Conservation (phyloP, 1,140 invertebrate genomes). For the Araneus ventricosus region DNA sequence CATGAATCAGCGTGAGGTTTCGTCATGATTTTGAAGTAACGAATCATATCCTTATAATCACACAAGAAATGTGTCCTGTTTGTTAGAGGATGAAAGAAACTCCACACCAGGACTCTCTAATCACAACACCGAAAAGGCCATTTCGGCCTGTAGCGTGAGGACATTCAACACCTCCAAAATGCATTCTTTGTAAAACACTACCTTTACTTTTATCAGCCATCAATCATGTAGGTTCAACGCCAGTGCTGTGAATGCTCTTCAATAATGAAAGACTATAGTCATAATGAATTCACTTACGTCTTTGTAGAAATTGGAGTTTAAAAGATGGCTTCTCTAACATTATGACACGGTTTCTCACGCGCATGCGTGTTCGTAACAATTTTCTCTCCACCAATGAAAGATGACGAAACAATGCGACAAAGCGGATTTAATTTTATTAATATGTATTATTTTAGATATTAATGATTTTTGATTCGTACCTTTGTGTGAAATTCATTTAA, state of each 20-base stretch:
- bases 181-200: not conserved
- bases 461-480: too few relatives aligned
- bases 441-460: too few relatives aligned
- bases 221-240: not conserved
- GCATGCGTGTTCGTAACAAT: not conserved
- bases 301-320: not conserved
- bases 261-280: not conserved
- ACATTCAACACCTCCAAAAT: not conserved
- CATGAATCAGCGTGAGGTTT: conserved; percentile 15
- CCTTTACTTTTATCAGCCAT: not conserved
- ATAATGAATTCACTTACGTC: not conserved
- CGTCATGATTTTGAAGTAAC: not conserved
- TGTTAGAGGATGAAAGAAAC: not conserved
- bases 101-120: not conserved
- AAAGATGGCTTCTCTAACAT: not conserved
- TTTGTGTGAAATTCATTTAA: too few relatives aligned
- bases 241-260: not conserved
- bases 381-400: not conserved
- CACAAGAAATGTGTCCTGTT: not conserved
- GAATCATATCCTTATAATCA: not conserved
- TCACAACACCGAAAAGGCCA: not conserved
- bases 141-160: not conserved
- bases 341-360: not conserved
- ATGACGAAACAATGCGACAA: not conserved
- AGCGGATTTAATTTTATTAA: too few relatives aligned